Conservation (phyloP, 53 echinoderm and acorn worm genomes). For the Henricia sp. region DNA sequence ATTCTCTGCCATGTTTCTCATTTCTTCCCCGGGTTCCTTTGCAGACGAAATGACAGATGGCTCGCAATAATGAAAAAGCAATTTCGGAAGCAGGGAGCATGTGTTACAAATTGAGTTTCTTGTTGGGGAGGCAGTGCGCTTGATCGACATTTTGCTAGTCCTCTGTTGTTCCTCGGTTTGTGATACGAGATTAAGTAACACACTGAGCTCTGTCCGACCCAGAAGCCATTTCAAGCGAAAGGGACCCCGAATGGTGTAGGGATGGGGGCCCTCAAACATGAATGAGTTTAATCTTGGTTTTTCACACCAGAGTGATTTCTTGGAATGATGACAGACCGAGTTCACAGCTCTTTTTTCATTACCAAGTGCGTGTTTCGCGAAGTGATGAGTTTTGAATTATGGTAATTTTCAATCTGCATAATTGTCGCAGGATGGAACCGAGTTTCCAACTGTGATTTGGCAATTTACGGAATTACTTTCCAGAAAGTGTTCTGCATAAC, state of each 20-base stretch:
- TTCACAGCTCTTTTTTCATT: conserved; percentile 52
- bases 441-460: too few species aligned
- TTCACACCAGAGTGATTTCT: conserved; percentile 27
- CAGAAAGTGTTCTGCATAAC: too few species aligned
- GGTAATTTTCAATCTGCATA: conserved; percentile 44
- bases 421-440: conserved; percentile 28
- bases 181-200: background rate
- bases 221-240: conserved; percentile 52
- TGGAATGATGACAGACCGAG: conserved; percentile 45
- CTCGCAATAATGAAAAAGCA: conserved; percentile 60
- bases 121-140: conserved; percentile 28
- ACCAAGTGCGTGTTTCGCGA: conserved; percentile 8
- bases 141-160: conserved; percentile 31
- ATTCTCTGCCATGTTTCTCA: conserved; percentile 54
- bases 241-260: conserved; percentile 44
- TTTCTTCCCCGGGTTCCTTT: conserved; percentile 33
- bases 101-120: conserved; percentile 68
- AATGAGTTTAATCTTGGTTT: conserved; percentile 62
- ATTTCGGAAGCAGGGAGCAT: conserved; percentile 60
- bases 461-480: too few species aligned
- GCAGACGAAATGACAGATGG: conserved; percentile 59
- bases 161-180: conserved; percentile 19
- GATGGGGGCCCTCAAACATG: conserved; percentile 46
- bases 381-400: conserved; percentile 29
- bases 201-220: background rate